Base-by-base conservation (phyloP, 2,797 vertebrate species). In the Poeciliopsis turneri region DNA sequence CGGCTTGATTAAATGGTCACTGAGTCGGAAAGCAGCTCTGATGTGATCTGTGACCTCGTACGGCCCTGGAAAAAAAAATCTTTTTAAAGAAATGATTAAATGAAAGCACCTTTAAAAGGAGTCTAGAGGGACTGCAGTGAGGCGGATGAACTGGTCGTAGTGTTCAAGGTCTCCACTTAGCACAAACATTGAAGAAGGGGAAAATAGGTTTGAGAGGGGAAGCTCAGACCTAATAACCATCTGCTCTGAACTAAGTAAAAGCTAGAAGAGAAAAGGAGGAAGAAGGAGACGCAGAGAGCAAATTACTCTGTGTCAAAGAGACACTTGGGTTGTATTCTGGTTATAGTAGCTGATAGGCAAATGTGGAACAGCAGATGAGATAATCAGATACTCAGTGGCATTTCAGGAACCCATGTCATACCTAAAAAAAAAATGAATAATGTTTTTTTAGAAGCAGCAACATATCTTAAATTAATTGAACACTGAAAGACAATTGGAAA, bases 1-100 rank as follows among this genome's bases (percentile, higher is more conserved):
- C 92, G 91, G 95, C 95, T 97, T 97, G 96, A 97, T 97, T 97
- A 97, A 97, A 97, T 95, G 96, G 96, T 96, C 95, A 96, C 94
- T 97, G 96, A 96, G 95, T 97, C 94, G 95, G 96, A 97, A 97
- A 96, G 97, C 96, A 95, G 94, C 95, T 94, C 94, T 95, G 95
- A 96, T 97, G 95, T 95, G 96, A 96, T 96, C 95, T 95, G 94
- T 96, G 95, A 96, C 95, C 96, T 94, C 88, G 78, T 76, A 76
- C 81, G 88, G 89, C 86, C 90, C 93, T 82, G 87, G 88, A 93
- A 93, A 90, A 92, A 91, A 90, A 92, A 87, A 81, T 64, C 75
- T 86, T 96, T 95, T 95, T 93, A 89, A 94, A 92, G 93, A 95
- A 95, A 96, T 96, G 93, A 96, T 96, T 95, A 96, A 96, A 95